Conservation (phyloP, 2,888 invertebrate species). For the Brassicogethes aeneus region DNA sequence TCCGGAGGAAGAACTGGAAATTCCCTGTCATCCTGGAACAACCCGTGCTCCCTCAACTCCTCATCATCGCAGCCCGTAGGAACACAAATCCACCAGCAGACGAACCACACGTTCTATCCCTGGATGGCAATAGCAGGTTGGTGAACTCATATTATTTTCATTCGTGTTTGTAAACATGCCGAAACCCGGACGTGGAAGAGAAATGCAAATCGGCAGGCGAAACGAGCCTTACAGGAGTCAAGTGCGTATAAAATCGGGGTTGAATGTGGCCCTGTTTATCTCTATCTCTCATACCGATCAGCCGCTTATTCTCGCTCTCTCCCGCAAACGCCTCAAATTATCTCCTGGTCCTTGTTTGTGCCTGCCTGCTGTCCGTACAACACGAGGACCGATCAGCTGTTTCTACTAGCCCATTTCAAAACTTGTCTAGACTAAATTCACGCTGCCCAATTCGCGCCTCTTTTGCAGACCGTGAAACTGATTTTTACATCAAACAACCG, state of each 20-base stretch:
- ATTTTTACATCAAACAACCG: no score
- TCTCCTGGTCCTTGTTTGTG: conserved; percentile 9
- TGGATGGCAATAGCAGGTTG: conserved; percentile 99
- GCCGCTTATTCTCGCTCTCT: conserved; percentile 15
- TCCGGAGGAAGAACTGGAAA: conserved; percentile 47
- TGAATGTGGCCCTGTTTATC: conserved; percentile 35
- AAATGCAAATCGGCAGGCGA: conserved; percentile 1
- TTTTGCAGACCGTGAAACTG: neutral
- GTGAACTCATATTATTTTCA: conserved; percentile 35
- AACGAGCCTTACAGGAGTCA: conserved; percentile 37
- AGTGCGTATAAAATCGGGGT: conserved; percentile 53
- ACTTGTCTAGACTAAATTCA: conserved; percentile 33
- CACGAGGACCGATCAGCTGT: conserved; percentile 40
- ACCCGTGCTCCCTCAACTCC: conserved; percentile 79
- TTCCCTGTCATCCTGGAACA: conserved; percentile 71
- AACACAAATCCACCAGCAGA: conserved; percentile 82
- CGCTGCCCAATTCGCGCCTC: conserved; percentile 2
- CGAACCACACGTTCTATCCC: conserved; percentile 92
- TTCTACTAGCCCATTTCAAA: conserved; percentile 36
- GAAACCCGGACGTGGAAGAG: neutral
- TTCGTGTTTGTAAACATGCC: conserved; percentile 5
- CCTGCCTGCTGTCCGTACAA: conserved; percentile 26
- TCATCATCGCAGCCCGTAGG: conserved; percentile 68
- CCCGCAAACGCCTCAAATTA: conserved; percentile 6
- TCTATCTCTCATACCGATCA: conserved; percentile 30